These are phyloP conservation scores for Podocnemis expansa DNA, from an alignment of 2,113 vertebrate genomes.

Conservation along the genomic window DNA sequence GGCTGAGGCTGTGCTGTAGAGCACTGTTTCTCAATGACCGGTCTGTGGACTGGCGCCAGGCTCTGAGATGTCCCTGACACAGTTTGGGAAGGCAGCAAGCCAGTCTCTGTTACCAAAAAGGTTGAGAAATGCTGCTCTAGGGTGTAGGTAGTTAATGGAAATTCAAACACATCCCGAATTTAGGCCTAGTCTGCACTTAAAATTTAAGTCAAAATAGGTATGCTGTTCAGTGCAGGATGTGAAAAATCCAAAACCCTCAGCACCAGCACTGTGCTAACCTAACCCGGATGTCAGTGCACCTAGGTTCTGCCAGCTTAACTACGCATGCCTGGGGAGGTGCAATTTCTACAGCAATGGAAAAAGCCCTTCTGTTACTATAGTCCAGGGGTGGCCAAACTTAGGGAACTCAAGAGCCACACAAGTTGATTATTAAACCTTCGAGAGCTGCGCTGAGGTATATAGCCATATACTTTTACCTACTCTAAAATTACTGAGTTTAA, in stretches of 20 bases:
- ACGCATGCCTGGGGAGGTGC: neutral
- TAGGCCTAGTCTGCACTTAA: neutral
- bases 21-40: neutral
- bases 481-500: too few relatives aligned
- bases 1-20: neutral
- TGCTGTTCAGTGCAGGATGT: neutral
- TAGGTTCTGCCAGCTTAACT: neutral
- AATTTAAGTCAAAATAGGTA: neutral
- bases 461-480: too few relatives aligned
- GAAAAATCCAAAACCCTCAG: neutral
- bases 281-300: neutral
- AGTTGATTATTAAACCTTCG: too few relatives aligned
- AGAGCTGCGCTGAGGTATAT: too few relatives aligned
- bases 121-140: neutral
- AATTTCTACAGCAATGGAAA: neutral
- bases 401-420: too few relatives aligned
- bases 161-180: accelerated
- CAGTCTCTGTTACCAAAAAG: neutral
- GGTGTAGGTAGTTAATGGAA: neutral
- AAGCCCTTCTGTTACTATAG: neutral
- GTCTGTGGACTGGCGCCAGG: neutral
- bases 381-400: too few relatives aligned
- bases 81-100: neutral
- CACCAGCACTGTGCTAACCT: neutral
- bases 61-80: neutral